Conservation (phyloP, 2,113 vertebrate species). For the Otolemur garnettii region DNA sequence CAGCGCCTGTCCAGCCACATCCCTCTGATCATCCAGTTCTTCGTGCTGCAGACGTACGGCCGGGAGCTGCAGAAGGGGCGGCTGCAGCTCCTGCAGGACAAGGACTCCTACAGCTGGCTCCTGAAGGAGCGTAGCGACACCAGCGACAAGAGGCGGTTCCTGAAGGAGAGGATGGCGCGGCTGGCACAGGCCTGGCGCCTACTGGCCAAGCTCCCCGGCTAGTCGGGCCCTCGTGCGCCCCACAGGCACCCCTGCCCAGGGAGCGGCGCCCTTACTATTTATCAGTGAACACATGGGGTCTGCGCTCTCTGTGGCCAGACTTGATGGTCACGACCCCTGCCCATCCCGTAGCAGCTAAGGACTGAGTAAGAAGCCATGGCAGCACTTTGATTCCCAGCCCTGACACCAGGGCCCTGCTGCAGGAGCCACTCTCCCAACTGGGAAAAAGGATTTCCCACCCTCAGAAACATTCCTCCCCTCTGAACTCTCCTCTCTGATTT, state of each 20-base stretch:
- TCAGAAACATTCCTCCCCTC: rapidly evolving
- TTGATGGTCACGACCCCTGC: rapidly evolving
- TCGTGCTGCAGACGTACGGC: conserved; percentile 87
- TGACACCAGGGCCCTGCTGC: background rate
- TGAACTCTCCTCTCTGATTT: rapidly evolving
- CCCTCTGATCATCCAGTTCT: conserved; percentile 91
- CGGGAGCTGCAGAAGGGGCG: conserved; percentile 87
- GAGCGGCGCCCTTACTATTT: rapidly evolving
- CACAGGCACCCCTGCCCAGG: rapidly evolving
- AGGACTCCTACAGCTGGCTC: conserved; percentile 77
- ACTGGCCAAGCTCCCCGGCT: conserved; percentile 83
- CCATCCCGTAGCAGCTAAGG: rapidly evolving
- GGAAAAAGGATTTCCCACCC: background rate
- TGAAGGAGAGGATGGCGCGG: conserved; percentile 85
- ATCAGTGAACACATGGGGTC: rapidly evolving
- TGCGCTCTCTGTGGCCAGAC: rapidly evolving
- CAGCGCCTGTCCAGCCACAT: conserved; percentile 91
- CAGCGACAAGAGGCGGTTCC: conserved; percentile 82
- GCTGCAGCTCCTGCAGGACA: conserved; percentile 91
- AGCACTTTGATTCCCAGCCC: background rate
- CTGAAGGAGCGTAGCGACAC: conserved; percentile 90
- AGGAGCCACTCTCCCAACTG: rapidly evolving
- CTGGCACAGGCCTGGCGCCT: conserved; percentile 88
- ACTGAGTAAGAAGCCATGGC: rapidly evolving
- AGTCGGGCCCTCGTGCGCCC: background rate